These are phyloP conservation scores for Scatophagus argus DNA, from an alignment of 2,113 vertebrate genomes.

Conservation along the genomic window DNA sequence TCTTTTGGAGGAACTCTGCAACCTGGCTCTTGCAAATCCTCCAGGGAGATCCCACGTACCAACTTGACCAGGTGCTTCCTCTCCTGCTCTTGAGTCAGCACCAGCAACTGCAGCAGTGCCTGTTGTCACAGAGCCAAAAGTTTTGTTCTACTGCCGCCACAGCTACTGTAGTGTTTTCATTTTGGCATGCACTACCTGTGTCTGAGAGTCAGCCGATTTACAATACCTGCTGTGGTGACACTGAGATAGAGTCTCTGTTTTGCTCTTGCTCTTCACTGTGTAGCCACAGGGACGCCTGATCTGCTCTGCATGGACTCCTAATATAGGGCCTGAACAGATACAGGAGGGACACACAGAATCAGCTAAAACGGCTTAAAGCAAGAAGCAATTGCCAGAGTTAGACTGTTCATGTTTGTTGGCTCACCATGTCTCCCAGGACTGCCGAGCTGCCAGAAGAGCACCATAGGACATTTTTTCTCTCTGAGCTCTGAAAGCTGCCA, in stretches of 20 bases:
- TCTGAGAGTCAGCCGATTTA: background rate
- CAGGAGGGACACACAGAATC: background rate
- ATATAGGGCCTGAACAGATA: conserved; percentile 75
- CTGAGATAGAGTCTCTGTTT: conserved; percentile 20
- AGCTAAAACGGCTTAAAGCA: background rate
- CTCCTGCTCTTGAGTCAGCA: conserved; percentile 81
- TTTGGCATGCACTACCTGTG: background rate
- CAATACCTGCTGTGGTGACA: conserved; percentile 73
- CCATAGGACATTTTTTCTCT: conserved; percentile 74
- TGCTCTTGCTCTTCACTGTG: conserved; percentile 30
- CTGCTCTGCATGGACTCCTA: conserved; percentile 53
- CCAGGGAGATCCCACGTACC: conserved; percentile 66
- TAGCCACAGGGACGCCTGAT: conserved; percentile 73
- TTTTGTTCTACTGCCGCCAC: conserved; percentile 16
- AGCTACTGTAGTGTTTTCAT: background rate
- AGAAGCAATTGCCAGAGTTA: background rate
- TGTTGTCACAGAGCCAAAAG: conserved; percentile 50
- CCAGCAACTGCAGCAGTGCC: conserved; percentile 75
- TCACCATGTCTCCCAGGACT: conserved; percentile 84
- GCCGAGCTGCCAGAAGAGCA: conserved; percentile 77
- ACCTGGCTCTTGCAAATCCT: conserved; percentile 64
- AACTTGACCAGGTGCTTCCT: conserved; percentile 74
- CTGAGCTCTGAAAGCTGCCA: conserved; percentile 77
- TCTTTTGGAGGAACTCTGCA: conserved; percentile 24
- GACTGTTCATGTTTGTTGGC: background rate